Evolutionary conservation across 2,797 vertebrate genomes (phyloP).

Genomic region (Brachyalestes nurse): DNA sequence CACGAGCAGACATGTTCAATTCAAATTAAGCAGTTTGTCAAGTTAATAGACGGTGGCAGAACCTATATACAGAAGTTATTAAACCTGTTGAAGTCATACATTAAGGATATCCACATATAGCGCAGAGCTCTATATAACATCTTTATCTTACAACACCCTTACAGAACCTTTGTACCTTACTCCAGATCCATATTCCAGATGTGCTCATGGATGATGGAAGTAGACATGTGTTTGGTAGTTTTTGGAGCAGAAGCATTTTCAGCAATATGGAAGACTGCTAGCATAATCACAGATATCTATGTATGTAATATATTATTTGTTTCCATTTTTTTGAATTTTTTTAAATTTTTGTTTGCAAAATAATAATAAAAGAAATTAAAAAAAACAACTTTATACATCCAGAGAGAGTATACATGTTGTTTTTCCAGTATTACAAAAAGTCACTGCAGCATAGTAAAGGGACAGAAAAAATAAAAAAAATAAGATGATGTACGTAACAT

Average conservation of each 20-base stretch:
- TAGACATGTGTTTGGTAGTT: neutral
- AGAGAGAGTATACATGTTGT: no score
- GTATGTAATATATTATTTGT: no score
- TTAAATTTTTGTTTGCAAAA: no score
- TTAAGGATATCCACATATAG: constrained; percentile 8
- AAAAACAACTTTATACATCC: no score
- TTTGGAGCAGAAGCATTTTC: neutral
- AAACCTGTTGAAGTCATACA: constrained; percentile 5
- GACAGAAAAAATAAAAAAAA: no score
- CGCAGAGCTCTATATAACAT: neutral
- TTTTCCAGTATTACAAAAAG: no score
- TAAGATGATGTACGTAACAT: no score
- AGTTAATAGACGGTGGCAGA: constrained; percentile 1
- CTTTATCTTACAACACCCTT: neutral
- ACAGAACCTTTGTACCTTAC: neutral
- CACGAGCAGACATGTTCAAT: neutral
- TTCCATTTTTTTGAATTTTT: no score
- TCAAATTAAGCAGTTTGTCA: constrained; percentile 27
- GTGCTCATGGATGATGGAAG: constrained; percentile 17
- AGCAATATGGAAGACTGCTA: no score
- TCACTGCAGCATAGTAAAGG: no score
- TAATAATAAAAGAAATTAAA: no score
- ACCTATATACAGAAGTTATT: constrained; percentile 19
- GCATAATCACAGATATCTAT: no score
- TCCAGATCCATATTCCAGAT: constrained; percentile 3